Evolutionary conservation across 2,888 invertebrate species (phyloP).

Genomic region (Athalia circularis): DNA sequence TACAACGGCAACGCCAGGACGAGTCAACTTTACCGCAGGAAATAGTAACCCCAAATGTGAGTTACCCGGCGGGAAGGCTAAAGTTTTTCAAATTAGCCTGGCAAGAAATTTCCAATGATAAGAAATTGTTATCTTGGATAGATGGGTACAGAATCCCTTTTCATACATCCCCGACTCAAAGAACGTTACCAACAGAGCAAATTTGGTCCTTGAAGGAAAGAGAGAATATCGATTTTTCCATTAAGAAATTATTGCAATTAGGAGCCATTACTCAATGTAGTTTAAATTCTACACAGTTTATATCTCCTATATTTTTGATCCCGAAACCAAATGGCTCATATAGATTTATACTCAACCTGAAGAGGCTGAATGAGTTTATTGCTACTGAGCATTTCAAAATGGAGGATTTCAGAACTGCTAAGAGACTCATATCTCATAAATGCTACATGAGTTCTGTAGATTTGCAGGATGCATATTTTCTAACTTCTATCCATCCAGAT

Average conservation of each 20-base stretch:
- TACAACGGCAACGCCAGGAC: too few species aligned
- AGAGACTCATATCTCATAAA: conserved; percentile 47
- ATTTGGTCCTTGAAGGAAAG: neutral
- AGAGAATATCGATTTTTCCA: neutral
- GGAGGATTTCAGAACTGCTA: conserved; percentile 53
- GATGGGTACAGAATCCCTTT: conserved; percentile 18
- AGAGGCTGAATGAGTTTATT: conserved; percentile 53
- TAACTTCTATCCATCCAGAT: conserved; percentile 45
- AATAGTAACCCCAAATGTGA: neutral
- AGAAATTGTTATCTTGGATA: neutral
- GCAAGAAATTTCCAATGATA: too few species aligned
- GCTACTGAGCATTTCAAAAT: conserved; percentile 55
- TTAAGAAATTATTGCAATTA: neutral
- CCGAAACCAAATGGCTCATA: conserved; percentile 48
- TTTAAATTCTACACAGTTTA: conserved; percentile 44
- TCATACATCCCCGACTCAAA: too few species aligned
- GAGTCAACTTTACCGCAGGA: too few species aligned
- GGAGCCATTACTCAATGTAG: conserved; percentile 13
- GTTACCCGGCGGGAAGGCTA: neutral
- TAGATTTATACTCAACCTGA: conserved; percentile 55
- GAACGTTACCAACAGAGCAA: neutral
- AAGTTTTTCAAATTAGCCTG: too few species aligned
- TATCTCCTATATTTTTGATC: conserved; percentile 53
- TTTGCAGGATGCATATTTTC: conserved; percentile 20
- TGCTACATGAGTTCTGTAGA: conserved; percentile 9